Conservation (phyloP, 2,797 vertebrate species). For the Pseudochirops cupreus region DNA sequence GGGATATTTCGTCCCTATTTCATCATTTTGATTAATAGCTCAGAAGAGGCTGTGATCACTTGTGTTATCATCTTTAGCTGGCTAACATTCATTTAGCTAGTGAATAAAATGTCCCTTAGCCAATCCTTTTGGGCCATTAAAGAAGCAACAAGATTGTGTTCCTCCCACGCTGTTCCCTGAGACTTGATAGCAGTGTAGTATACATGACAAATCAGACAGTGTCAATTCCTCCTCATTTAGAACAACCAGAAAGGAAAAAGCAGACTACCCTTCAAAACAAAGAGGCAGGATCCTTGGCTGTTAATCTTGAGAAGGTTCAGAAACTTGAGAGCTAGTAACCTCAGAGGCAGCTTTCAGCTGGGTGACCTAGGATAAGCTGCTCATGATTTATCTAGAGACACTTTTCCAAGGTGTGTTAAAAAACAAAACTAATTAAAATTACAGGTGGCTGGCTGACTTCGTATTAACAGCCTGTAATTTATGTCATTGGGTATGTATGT, state of each 20-base stretch:
- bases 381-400: slow-evolving; percentile 68
- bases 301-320: slow-evolving; percentile 66
- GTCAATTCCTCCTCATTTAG: slow-evolving; percentile 32
- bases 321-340: slow-evolving; percentile 60
- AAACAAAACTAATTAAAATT: slow-evolving; percentile 80
- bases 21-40: slow-evolving; percentile 51
- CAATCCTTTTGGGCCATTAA: background rate
- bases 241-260: slow-evolving; percentile 60
- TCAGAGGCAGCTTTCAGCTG: slow-evolving; percentile 68
- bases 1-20: slow-evolving; percentile 58
- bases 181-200: background rate
- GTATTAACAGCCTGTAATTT: slow-evolving; percentile 71
- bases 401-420: slow-evolving; percentile 76
- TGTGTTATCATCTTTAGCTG: slow-evolving; percentile 22
- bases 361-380: slow-evolving; percentile 64
- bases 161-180: slow-evolving; percentile 39
- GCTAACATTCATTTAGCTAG: slow-evolving; percentile 55
- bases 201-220: slow-evolving; percentile 42
- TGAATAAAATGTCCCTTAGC: slow-evolving; percentile 36
- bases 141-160: slow-evolving; percentile 7
- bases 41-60: slow-evolving; percentile 37
- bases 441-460: slow-evolving; percentile 72
- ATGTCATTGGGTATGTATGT: slow-evolving; percentile 44
- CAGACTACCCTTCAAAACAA: slow-evolving; percentile 66
- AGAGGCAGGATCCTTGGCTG: slow-evolving; percentile 44